Evolutionary conservation across 2,888 invertebrate species (phyloP).

Genomic region (Mimumesa dahlbomi): DNA sequence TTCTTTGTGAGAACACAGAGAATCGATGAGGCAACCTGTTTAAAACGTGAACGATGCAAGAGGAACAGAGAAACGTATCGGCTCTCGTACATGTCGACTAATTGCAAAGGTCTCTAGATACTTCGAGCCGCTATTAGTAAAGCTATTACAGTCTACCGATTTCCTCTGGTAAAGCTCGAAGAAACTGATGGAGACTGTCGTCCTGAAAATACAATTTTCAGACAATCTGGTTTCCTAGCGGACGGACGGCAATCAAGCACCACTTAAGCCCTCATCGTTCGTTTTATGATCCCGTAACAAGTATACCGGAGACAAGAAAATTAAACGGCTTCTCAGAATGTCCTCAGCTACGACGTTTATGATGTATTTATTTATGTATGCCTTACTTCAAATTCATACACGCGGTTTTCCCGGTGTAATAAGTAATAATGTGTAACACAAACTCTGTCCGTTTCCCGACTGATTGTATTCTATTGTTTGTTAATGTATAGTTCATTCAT

Average conservation of each 20-base stretch:
- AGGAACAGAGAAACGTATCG: slow-evolving; percentile 14
- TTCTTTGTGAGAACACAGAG: no score
- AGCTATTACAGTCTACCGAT: slow-evolving; percentile 51
- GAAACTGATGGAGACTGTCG: slow-evolving; percentile 48
- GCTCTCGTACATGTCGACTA: slow-evolving; percentile 26
- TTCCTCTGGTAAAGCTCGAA: slow-evolving; percentile 40
- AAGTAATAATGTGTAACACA: no score
- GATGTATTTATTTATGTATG: slow-evolving; percentile 23
- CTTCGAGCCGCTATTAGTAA: slow-evolving; percentile 31
- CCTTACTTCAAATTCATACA: background rate
- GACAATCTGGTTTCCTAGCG: slow-evolving; percentile 57
- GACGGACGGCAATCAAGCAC: slow-evolving; percentile 60
- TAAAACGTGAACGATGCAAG: background rate
- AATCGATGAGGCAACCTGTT: background rate
- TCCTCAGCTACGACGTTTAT: slow-evolving; percentile 8
- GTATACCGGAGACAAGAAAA: slow-evolving; percentile 33
- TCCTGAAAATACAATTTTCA: slow-evolving; percentile 59
- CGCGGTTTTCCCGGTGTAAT: no score
- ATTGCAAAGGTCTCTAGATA: slow-evolving; percentile 35
- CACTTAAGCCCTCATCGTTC: slow-evolving; percentile 52
- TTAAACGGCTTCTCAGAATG: slow-evolving; percentile 51
- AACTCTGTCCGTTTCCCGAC: no score
- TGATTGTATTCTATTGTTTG: no score
- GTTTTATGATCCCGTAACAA: slow-evolving; percentile 55
- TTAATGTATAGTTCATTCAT: no score